These are phyloP conservation scores for Stenodema calcarata DNA, from an alignment of 2,888 invertebrate species.

Conservation along the genomic window DNA sequence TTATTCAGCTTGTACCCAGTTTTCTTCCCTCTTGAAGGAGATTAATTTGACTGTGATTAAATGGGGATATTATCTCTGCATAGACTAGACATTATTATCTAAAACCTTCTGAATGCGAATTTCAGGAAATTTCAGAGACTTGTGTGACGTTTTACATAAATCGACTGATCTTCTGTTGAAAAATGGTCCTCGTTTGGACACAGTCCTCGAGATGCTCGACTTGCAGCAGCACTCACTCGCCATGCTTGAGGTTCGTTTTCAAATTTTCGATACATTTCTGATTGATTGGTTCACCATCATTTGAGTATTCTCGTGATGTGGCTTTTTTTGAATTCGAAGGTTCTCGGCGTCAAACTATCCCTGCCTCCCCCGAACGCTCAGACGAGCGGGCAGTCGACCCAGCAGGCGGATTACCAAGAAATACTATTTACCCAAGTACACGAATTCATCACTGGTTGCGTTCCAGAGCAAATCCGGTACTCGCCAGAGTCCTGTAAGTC, in stretches of 20 bases:
- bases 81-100: not conserved
- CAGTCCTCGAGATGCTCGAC: constrained; percentile 88
- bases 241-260: constrained; percentile 65
- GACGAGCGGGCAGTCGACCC: constrained; percentile 44
- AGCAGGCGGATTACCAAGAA: constrained; percentile 59
- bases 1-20: too few relatives aligned
- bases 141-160: constrained; percentile 76
- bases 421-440: constrained; percentile 77
- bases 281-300: too few relatives aligned
- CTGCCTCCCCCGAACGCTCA: constrained; percentile 60
- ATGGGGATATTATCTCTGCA: too few relatives aligned
- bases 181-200: constrained; percentile 84
- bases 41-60: too few relatives aligned
- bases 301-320: too few relatives aligned
- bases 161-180: constrained; percentile 82
- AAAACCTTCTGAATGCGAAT: constrained; percentile 46
- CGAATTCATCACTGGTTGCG: constrained; percentile 85
- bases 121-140: constrained; percentile 77
- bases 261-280: not conserved
- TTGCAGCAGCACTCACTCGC: constrained; percentile 91
- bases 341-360: constrained; percentile 81
- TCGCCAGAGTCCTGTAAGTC: constrained; percentile 81
- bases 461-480: constrained; percentile 87
- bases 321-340: constrained; percentile 63
- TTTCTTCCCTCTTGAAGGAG: too few relatives aligned